These are phyloP conservation scores for Mionectes olivaceus DNA, from an alignment of 2,797 vertebrate species.

Conservation along the genomic window DNA sequence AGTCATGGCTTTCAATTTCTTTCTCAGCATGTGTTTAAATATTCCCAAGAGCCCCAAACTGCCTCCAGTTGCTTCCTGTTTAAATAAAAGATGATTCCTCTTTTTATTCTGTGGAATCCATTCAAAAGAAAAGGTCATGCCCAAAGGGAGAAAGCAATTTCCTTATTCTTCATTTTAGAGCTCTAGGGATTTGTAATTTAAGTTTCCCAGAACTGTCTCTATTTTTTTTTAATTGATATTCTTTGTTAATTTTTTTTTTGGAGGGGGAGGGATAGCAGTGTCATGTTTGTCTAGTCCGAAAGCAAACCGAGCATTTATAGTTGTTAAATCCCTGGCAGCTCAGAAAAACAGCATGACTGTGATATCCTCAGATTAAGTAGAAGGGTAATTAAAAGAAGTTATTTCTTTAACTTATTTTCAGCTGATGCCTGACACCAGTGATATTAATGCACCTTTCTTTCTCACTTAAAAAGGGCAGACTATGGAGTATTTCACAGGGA, in stretches of 20 bases:
- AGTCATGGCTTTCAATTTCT: slow-evolving; percentile 70
- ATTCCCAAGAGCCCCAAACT: slow-evolving; percentile 65
- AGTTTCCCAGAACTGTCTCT: slow-evolving; percentile 53
- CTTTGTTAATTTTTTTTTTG: not conserved
- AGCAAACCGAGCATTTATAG: not conserved
- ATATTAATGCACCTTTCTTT: not conserved
- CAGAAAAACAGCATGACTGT: not conserved
- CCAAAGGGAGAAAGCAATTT: slow-evolving; percentile 72
- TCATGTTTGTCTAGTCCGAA: not conserved
- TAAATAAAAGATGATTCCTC: slow-evolving; percentile 74
- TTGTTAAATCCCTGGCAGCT: not conserved
- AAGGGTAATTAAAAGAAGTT: not conserved
- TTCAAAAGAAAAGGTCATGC: slow-evolving; percentile 72
- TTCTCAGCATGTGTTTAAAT: slow-evolving; percentile 73
- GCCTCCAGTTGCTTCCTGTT: slow-evolving; percentile 75
- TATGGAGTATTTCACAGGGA: not conserved
- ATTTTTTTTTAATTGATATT: slow-evolving; percentile 39
- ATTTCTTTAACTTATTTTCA: not conserved
- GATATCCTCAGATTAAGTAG: not conserved
- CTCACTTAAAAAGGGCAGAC: not conserved
- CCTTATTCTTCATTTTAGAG: slow-evolving; percentile 70
- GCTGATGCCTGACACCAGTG: not conserved
- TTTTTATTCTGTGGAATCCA: slow-evolving; percentile 69
- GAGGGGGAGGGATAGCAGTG: too few relatives aligned
- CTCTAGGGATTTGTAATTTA: slow-evolving; percentile 68